phyloP scores from a whole-genome alignment of 2,888 invertebrate genomes.

The Capitulum mitella region DNA sequence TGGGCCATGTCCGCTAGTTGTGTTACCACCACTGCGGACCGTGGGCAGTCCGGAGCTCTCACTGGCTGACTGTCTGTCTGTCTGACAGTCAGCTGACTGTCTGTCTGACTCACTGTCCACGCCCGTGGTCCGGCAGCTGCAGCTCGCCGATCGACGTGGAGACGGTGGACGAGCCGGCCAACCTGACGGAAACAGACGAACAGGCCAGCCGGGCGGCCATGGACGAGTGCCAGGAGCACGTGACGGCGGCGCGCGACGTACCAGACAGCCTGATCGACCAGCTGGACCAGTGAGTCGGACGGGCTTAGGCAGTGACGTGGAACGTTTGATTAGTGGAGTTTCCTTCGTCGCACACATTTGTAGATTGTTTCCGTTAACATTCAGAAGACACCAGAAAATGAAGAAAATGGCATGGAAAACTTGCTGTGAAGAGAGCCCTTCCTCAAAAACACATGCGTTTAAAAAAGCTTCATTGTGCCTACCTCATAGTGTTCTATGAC shows the following conservation, averaged over 20 bases:
- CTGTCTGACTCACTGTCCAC: neutral
- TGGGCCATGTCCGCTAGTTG: neutral
- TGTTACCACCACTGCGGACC: neutral
- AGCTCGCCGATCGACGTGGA: neutral
- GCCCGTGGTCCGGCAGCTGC: too few relatives aligned
- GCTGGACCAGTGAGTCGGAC: neutral
- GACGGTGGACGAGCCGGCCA: neutral
- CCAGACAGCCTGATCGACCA: neutral
- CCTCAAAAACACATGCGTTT: too few relatives aligned
- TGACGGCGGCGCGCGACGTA: neutral
- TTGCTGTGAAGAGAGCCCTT: too few relatives aligned
- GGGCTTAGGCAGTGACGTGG: too few relatives aligned
- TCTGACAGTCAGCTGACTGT: neutral
- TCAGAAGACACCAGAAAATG: neutral
- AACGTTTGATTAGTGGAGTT: neutral
- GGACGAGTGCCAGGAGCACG: neutral
- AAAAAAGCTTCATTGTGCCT: too few relatives aligned
- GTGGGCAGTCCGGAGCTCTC: too few relatives aligned
- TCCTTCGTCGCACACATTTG: neutral
- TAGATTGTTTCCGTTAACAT: too few relatives aligned
- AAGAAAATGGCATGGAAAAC: too few relatives aligned
- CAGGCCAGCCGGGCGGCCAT: neutral
- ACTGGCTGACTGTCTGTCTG: neutral
- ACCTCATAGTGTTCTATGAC: too few relatives aligned
- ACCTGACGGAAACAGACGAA: neutral